Percentiles rank a stretch among this genome's conserved stretches.
These are phyloP conservation scores for Heteropelma amictum DNA, from an alignment of 2,888 invertebrate genomes.

Conservation along the genomic window DNA sequence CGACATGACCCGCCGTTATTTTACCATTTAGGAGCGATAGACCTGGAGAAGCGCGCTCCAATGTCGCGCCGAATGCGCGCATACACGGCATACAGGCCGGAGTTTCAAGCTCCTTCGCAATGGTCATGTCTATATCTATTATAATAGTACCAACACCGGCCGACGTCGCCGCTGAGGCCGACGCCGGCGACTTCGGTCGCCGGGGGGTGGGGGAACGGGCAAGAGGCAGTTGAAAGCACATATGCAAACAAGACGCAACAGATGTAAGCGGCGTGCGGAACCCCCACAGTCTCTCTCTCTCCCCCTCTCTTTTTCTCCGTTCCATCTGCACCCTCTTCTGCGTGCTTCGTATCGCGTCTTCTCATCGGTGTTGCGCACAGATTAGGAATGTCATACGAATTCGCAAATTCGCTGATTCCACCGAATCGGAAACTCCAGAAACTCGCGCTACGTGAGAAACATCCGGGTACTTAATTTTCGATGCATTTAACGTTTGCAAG, in stretches of 20 bases:
- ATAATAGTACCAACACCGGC: conserved; percentile 33
- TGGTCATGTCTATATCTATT: not conserved
- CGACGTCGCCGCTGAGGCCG: conserved; percentile 29
- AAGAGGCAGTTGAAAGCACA: conserved; percentile 48
- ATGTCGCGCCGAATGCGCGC: too few species aligned
- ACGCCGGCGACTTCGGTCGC: conserved; percentile 35
- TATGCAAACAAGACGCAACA: conserved; percentile 66
- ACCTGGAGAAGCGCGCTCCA: conserved; percentile 35
- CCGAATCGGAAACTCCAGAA: not conserved
- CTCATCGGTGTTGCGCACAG: not conserved
- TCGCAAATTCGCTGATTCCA: conserved; percentile 4
- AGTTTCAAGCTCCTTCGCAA: too few species aligned
- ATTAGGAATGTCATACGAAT: conserved; percentile 16
- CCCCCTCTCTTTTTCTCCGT: not conserved
- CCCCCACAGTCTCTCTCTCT: conserved; percentile 13
- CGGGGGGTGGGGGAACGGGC: conserved; percentile 42
- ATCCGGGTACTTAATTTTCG: not conserved
- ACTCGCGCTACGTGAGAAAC: not conserved
- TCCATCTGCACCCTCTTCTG: not conserved
- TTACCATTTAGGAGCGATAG: not conserved
- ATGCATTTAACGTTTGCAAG: not conserved
- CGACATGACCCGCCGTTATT: not conserved
- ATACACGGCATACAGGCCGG: not conserved
- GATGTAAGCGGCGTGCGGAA: conserved; percentile 62
- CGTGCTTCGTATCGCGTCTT: not conserved